These are phyloP conservation scores for Pyrocoelia pectoralis DNA, from an alignment of 2,888 invertebrate genomes.

Conservation along the genomic window DNA sequence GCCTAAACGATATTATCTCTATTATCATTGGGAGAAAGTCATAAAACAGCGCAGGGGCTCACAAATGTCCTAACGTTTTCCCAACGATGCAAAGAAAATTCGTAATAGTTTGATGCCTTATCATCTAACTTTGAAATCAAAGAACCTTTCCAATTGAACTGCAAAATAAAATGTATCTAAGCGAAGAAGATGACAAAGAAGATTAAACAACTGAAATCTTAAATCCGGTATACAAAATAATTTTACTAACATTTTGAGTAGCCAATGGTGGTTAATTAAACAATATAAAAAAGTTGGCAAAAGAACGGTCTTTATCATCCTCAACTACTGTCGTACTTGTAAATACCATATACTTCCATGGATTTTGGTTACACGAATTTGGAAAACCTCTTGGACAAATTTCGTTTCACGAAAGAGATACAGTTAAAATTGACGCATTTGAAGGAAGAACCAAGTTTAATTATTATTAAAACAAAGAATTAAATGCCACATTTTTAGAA, in stretches of 20 bases:
- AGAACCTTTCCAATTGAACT: conserved; percentile 42
- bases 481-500: conserved; percentile 50
- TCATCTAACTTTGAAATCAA: conserved; percentile 29
- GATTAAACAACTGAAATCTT: conserved; percentile 69
- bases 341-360: conserved; percentile 55
- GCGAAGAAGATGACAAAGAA: conserved; percentile 62
- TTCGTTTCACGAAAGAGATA: conserved; percentile 42
- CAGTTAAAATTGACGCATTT: conserved; percentile 39
- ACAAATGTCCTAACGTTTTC: not conserved
- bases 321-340: conserved; percentile 50
- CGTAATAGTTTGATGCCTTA: not conserved
- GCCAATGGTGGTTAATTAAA: conserved; percentile 50
- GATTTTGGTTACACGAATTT: conserved; percentile 45
- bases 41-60: conserved; percentile 48
- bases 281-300: conserved; percentile 51
- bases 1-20: conserved; percentile 52
- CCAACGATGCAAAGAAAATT: not conserved
- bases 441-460: conserved; percentile 40
- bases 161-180: conserved; percentile 69
- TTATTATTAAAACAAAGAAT: conserved; percentile 47
- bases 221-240: conserved; percentile 65
- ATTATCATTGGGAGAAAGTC: conserved; percentile 49
- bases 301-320: conserved; percentile 38
- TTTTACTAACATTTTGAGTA: conserved; percentile 39
- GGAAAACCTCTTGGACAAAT: not conserved